These are phyloP conservation scores for Parnassius apollo DNA, from an alignment of 2,888 invertebrate genomes.

Conservation along the genomic window DNA sequence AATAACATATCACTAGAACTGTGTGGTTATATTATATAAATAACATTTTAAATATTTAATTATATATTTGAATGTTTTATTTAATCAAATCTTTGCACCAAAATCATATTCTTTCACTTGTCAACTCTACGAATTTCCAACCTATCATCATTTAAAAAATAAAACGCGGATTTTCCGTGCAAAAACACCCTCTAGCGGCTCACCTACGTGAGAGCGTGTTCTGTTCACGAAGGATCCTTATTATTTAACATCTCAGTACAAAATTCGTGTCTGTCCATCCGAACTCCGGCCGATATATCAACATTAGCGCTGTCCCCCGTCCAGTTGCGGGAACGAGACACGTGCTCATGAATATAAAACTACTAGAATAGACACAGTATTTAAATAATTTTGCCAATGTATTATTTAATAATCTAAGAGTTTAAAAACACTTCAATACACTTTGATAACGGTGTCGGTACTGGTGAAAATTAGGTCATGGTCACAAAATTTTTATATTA, in stretches of 20 bases:
- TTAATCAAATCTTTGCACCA: no score
- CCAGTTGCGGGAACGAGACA: conserved; percentile 54
- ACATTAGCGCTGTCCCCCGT: conserved; percentile 74
- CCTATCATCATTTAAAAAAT: not conserved
- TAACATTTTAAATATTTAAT: no score
- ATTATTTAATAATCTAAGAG: no score
- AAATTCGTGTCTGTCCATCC: conserved; percentile 63
- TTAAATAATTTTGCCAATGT: no score
- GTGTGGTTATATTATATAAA: no score
- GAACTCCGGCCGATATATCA: conserved; percentile 75
- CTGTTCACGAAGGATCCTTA: conserved; percentile 29
- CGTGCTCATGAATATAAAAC: conserved; percentile 26
- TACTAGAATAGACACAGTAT: conserved; percentile 41
- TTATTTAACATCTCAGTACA: conserved; percentile 56
- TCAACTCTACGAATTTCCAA: not conserved
- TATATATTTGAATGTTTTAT: no score
- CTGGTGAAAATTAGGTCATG: no score
- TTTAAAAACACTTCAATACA: no score
- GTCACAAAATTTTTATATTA: no score
- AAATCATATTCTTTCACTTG: not conserved
- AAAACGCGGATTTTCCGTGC: not conserved
- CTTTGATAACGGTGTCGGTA: no score
- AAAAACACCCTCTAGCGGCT: not conserved
- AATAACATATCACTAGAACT: no score
- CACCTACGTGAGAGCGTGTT: conserved; percentile 18